Evolutionary conservation across 2,113 vertebrate species (phyloP).

Genomic region (Alethe diademata): DNA sequence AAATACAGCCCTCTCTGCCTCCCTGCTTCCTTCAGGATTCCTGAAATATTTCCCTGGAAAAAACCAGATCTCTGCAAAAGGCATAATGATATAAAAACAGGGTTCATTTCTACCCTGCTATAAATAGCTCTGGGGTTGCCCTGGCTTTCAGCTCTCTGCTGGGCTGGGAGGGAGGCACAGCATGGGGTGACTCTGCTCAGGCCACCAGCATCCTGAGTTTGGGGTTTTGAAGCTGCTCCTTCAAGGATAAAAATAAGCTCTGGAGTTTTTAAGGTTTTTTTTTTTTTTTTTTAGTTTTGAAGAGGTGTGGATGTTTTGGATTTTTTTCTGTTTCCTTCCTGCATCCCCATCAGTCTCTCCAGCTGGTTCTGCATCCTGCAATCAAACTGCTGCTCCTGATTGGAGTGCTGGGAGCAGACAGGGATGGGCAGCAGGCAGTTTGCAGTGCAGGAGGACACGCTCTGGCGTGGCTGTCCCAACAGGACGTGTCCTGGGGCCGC

Average conservation of each 20-base stretch:
- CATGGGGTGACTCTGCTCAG: not conserved
- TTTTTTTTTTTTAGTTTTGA: not conserved
- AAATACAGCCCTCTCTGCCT: not conserved
- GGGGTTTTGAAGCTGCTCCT: not conserved
- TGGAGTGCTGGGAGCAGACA: not conserved
- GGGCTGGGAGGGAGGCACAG: not conserved
- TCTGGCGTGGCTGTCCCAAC: accelerated
- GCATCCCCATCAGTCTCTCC: not conserved
- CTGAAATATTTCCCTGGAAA: not conserved
- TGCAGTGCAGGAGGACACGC: not conserved
- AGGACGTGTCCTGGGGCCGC: not conserved
- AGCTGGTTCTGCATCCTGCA: conserved; percentile 17
- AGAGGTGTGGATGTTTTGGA: not conserved
- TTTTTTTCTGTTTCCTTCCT: not conserved
- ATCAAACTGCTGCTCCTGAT: not conserved
- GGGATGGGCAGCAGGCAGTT: not conserved
- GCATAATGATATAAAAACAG: not conserved
- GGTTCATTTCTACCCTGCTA: not conserved
- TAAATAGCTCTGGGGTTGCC: not conserved
- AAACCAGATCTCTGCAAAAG: not conserved
- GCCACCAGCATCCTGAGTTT: not conserved
- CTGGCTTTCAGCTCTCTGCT: not conserved
- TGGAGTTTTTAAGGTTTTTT: not conserved
- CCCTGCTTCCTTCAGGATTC: not conserved
- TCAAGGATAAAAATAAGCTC: conserved; percentile 10